These are phyloP conservation scores for Poecilobothrus nobilitatus DNA, from an alignment of 2,888 invertebrate genomes.

Conservation along the genomic window DNA sequence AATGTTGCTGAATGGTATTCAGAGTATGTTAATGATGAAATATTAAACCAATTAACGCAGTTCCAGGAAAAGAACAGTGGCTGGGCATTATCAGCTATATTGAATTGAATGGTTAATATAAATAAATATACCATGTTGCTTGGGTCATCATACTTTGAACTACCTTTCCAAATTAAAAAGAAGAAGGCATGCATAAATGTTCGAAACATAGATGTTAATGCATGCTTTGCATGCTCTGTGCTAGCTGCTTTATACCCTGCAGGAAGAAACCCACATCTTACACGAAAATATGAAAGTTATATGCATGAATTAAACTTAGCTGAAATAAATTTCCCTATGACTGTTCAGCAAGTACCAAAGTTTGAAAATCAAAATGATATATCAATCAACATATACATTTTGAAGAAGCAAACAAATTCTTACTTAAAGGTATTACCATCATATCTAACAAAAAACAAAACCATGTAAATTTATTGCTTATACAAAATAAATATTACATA, in stretches of 20 bases:
- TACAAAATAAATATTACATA: conserved; percentile 8
- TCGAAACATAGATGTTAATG: conserved; percentile 26
- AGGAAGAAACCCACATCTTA: conserved; percentile 17
- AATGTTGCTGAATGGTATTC: background rate
- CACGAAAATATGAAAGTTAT: no score
- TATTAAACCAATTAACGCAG: background rate
- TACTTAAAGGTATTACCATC: conserved; percentile 8
- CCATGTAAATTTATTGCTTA: conserved; percentile 13
- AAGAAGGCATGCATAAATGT: conserved; percentile 28
- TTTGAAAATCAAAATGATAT: conserved; percentile 23
- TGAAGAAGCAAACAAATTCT: background rate
- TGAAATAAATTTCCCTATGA: conserved; percentile 25
- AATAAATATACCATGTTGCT: conserved; percentile 20
- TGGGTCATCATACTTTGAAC: conserved; percentile 15
- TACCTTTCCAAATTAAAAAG: conserved; percentile 21
- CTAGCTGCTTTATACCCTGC: conserved; percentile 25
- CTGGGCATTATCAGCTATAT: conserved; percentile 15
- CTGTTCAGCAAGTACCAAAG: conserved; percentile 21
- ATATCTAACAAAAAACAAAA: conserved; percentile 5
- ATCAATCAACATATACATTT: no score
- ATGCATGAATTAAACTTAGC: conserved; percentile 23
- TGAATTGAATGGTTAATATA: conserved; percentile 13
- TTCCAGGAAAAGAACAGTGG: conserved; percentile 14
- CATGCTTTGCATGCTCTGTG: conserved; percentile 28
- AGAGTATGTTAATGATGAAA: background rate